These are phyloP conservation scores for Neolamprologus brichardi DNA, from an alignment of 2,113 vertebrate species.

Conservation along the genomic window DNA sequence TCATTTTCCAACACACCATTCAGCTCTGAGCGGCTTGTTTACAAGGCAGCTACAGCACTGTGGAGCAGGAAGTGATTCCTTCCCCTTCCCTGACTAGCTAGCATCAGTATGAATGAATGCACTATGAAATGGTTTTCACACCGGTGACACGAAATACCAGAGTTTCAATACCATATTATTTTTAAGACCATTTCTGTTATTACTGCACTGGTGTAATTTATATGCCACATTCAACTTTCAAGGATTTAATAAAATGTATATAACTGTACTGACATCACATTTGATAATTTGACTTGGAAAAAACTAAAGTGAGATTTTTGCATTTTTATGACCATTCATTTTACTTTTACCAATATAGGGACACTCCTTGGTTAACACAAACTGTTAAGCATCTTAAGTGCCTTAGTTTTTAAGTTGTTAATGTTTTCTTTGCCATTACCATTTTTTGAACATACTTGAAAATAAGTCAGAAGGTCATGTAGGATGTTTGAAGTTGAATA, in stretches of 20 bases:
- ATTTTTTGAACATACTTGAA: neutral
- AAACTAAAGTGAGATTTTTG: neutral
- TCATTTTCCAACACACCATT: conserved; percentile 2
- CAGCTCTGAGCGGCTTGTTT: neutral
- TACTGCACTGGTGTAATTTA: neutral
- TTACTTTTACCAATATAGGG: neutral
- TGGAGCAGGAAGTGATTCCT: neutral
- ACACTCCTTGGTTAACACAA: neutral
- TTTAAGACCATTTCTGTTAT: neutral
- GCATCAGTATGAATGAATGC: neutral
- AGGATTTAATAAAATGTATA: neutral
- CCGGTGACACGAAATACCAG: neutral
- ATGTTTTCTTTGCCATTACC: neutral
- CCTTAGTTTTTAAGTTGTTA: neutral
- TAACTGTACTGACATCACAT: neutral
- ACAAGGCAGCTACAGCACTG: neutral
- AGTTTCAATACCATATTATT: neutral
- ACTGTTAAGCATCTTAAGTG: neutral
- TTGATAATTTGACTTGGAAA: neutral
- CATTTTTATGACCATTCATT: neutral
- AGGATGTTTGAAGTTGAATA: neutral
- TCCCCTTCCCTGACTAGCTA: neutral
- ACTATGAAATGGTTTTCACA: neutral
- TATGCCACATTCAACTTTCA: neutral
- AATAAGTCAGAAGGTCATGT: neutral